Percentiles rank a stretch among this genome's conserved stretches.
Evolutionary conservation across 2,797 vertebrate species (phyloP).

Genomic region (Tangara arthus): DNA sequence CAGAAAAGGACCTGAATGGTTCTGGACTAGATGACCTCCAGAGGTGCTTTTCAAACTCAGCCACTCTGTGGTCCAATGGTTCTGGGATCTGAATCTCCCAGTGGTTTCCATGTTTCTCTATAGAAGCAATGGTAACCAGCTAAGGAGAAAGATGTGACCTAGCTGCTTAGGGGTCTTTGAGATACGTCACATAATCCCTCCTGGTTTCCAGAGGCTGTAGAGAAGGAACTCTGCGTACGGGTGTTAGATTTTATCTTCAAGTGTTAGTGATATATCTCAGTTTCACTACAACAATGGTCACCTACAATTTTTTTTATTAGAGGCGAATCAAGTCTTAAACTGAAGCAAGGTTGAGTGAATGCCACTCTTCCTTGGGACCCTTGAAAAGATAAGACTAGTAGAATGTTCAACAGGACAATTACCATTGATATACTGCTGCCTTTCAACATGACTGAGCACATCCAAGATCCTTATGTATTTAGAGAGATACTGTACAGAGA

Average conservation of each 20-base stretch:
- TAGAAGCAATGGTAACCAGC: neutral
- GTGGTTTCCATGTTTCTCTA: neutral
- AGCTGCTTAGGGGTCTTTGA: neutral
- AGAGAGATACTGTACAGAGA: neutral
- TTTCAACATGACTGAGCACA: neutral
- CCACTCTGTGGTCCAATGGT: neutral
- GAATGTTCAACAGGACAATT: neutral
- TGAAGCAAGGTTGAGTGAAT: neutral
- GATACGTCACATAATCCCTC: neutral
- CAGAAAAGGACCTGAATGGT: neutral
- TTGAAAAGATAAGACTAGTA: neutral
- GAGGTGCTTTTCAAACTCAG: neutral
- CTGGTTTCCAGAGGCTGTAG: neutral
- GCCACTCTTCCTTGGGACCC: neutral
- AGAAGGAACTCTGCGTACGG: neutral
- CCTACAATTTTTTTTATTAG: neutral
- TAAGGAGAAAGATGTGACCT: neutral
- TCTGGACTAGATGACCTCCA: neutral
- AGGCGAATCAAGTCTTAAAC: neutral
- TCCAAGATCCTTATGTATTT: neutral
- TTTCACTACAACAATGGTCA: neutral
- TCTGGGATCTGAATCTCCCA: neutral
- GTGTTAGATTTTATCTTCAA: neutral
- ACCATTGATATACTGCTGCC: neutral
- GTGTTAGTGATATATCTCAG: neutral